These are phyloP conservation scores for Sinohyriopsis cumingii DNA, from an alignment of 2,888 invertebrate genomes.

Conservation along the genomic window DNA sequence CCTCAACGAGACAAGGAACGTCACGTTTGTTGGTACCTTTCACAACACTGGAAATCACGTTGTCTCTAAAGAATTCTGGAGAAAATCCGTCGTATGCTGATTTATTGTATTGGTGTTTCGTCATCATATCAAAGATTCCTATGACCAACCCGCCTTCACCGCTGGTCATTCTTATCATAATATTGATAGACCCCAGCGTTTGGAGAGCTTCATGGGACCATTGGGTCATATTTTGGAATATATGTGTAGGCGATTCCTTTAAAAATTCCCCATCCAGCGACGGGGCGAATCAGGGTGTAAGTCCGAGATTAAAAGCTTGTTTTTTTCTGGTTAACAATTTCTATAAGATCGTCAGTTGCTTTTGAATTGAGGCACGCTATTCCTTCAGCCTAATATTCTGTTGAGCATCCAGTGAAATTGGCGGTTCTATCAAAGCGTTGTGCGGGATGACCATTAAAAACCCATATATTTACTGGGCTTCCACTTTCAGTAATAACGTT, in stretches of 20 bases:
- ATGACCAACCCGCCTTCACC: slow-evolving; percentile 43
- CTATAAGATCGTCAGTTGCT: slow-evolving; percentile 9
- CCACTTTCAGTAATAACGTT: slow-evolving; percentile 95
- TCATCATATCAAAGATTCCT: slow-evolving; percentile 18
- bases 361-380: slow-evolving; percentile 82
- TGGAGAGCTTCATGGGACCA: slow-evolving; percentile 12
- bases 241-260: slow-evolving; percentile 77
- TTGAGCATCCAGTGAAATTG: slow-evolving; percentile 86
- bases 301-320: slow-evolving; percentile 41
- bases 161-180: slow-evolving; percentile 33
- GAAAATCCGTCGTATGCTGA: slow-evolving; percentile 13
- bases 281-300: slow-evolving; percentile 77
- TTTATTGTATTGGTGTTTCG: slow-evolving; percentile 10
- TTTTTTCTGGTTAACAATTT: slow-evolving; percentile 30
- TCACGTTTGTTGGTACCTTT: slow-evolving; percentile 17
- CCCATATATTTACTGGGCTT: slow-evolving; percentile 93
- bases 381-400: slow-evolving; percentile 76
- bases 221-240: slow-evolving; percentile 1
- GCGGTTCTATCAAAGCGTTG: slow-evolving; percentile 88
- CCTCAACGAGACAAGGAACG: slow-evolving; percentile 10
- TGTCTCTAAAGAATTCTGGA: slow-evolving; percentile 17
- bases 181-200: slow-evolving; percentile 17
- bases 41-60: slow-evolving; percentile 22
- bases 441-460: slow-evolving; percentile 83
- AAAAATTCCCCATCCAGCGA: slow-evolving; percentile 93